Conservation (phyloP, 1,140 invertebrate species). For the Drosophila rufa region DNA sequence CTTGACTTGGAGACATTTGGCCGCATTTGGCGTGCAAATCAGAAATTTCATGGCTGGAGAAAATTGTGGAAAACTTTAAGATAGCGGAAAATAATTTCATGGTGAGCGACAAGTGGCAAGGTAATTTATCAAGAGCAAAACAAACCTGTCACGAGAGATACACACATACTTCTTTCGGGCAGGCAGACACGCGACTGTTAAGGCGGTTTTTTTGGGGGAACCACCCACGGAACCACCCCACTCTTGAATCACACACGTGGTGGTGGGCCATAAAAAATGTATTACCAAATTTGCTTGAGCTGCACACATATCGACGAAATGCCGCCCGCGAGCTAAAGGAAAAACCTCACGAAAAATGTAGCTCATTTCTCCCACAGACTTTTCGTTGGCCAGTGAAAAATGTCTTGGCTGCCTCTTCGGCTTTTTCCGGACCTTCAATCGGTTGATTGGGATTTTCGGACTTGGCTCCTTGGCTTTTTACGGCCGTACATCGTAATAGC, state of each 20-base stretch:
- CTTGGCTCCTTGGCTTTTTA: conserved; percentile 50
- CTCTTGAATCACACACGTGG: conserved; percentile 22
- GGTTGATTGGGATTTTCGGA: conserved; percentile 51
- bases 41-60: conserved; percentile 16
- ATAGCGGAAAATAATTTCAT: conserved; percentile 54
- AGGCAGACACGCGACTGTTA: conserved; percentile 54
- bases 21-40: conserved; percentile 35
- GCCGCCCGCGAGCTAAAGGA: conserved; percentile 35
- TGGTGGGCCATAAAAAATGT: conserved; percentile 71
- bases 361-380: conserved; percentile 26
- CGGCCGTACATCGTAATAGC: conserved; percentile 56
- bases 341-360: conserved; percentile 47
- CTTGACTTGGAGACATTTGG: conserved; percentile 41
- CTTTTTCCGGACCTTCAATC: conserved; percentile 35
- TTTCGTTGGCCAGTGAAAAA: conserved; percentile 37
- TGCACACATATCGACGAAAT: conserved; percentile 32
- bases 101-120: conserved; percentile 70
- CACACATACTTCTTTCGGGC: background rate
- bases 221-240: conserved; percentile 16
- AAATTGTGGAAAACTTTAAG: conserved; percentile 32
- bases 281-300: conserved; percentile 62
- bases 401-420: conserved; percentile 10
- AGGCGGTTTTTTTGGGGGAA: conserved; percentile 5
- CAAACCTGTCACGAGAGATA: conserved; percentile 31
- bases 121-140: conserved; percentile 69